Evolutionary conservation across 2,888 invertebrate genomes (phyloP).

Genomic region (Caenorhabditis auriculariae): DNA sequence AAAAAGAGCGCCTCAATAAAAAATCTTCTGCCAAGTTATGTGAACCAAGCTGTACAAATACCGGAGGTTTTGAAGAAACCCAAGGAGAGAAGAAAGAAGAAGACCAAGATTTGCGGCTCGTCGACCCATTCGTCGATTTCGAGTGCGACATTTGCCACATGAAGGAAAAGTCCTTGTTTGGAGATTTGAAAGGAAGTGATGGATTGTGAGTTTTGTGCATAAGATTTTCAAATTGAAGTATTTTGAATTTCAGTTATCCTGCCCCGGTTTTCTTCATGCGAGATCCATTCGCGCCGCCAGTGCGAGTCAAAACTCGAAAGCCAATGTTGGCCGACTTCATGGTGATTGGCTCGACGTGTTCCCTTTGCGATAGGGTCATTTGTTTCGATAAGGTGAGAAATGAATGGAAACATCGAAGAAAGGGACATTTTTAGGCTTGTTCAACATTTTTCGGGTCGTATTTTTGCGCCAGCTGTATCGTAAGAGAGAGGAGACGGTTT

Average conservation of each 20-base stretch:
- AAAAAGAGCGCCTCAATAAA: too few species aligned
- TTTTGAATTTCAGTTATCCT: slow-evolving; percentile 30
- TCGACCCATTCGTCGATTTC: slow-evolving; percentile 39
- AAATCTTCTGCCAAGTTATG: too few species aligned
- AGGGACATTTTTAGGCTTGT: slow-evolving; percentile 21
- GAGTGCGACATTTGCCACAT: slow-evolving; percentile 37
- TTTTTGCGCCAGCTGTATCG: slow-evolving; percentile 42
- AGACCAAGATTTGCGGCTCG: slow-evolving; percentile 9
- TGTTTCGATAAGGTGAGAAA: slow-evolving; percentile 36
- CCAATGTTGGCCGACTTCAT: slow-evolving; percentile 41
- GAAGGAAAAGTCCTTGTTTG: slow-evolving; percentile 33
- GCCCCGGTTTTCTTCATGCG: slow-evolving; percentile 43
- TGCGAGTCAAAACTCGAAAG: slow-evolving; percentile 27
- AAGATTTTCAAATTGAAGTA: not conserved
- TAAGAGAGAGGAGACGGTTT: slow-evolving; percentile 37
- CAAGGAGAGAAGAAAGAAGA: too few species aligned
- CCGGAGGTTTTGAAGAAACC: too few species aligned
- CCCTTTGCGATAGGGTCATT: slow-evolving; percentile 30
- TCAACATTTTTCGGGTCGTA: slow-evolving; percentile 38
- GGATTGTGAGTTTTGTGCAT: slow-evolving; percentile 25
- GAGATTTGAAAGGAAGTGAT: slow-evolving; percentile 34
- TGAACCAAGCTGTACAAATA: too few species aligned
- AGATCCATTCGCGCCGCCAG: slow-evolving; percentile 45
- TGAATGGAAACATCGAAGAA: not conserved
- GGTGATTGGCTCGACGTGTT: slow-evolving; percentile 39